Base-by-base conservation (phyloP, 2,113 vertebrate species). In the Pristiophorus japonicus region DNA sequence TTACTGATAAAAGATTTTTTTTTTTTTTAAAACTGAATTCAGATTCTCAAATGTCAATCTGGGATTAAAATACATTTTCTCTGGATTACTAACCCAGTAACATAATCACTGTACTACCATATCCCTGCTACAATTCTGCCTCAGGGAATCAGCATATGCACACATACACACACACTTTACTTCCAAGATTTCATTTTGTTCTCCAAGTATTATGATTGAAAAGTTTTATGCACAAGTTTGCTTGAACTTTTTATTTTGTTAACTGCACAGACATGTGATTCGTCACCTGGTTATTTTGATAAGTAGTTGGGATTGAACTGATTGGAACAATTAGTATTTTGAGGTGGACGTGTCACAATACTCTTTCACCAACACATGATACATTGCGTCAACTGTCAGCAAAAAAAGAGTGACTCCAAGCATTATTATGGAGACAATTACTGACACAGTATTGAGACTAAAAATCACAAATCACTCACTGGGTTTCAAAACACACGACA, bases 401-500 rank as follows among this genome's bases (percentile, higher is more conserved):
- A 51, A 51, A 30, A 51, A 94, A 14, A 94, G 42, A 94, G 14
- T 8, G 38, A 94, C 66, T 94, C 42, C 93, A 51, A 66, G 91
- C 63, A n/a, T 93, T 88, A 45, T 66, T 66, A 94, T 18, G 45
- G 45, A 51, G 93, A 73, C 66, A 94, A 94, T 70, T 73, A 51
- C 42, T 94, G 93, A 7, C 24, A 51, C 12, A 7, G 24, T 51
- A 51, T 70, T 70, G 93, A 70, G 45, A 94, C 66, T 67, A 11
- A 92, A 70, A 30, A 73, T 70, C 66, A 70, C 66, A 94, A 51
- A 94, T 73, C 93, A 94, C 42, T 67, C 65, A 94, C 11, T 67
- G 42, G 51, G 27, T 70, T 51, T 94, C 93, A 94, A 63, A 94
- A 73, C 93, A 94, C 93, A 51, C 93, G 51, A 47, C 65, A 30